Conservation (phyloP, 2,888 invertebrate species). For the Limnephilus marmoratus region DNA sequence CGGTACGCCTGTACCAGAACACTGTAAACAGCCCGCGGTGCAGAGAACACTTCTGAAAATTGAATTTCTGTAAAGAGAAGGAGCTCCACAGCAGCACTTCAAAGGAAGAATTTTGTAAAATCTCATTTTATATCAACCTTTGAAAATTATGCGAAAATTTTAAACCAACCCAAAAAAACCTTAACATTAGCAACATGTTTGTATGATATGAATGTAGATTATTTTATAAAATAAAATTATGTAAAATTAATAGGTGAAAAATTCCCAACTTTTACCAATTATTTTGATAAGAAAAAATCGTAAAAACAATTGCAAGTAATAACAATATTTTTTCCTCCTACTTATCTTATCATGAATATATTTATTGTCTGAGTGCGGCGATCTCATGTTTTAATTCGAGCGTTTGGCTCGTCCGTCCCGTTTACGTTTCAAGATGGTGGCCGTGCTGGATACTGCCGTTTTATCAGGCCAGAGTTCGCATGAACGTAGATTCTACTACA, state of each 20-base stretch:
- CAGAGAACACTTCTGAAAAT: slow-evolving; percentile 42
- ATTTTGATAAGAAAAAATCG: neutral
- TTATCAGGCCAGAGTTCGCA: no score
- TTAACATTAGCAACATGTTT: neutral
- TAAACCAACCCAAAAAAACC: neutral
- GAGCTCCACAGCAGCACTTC: slow-evolving; percentile 25
- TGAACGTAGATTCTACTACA: no score
- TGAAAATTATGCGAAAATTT: neutral
- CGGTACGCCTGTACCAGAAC: neutral
- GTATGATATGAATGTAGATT: no score
- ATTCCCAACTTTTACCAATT: neutral
- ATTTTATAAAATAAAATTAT: no score
- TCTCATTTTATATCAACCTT: neutral
- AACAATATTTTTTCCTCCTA: neutral
- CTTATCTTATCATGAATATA: neutral
- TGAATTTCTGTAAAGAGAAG: slow-evolving; percentile 28
- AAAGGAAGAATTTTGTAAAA: slow-evolving; percentile 9
- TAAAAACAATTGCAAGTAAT: neutral
- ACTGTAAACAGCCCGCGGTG: slow-evolving; percentile 10
- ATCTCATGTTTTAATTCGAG: no score
- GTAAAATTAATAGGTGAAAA: neutral
- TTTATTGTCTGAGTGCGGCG: no score
- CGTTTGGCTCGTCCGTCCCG: no score
- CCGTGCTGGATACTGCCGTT: no score
- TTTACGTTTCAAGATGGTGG: no score